These are phyloP conservation scores for Atta cephalotes DNA, from an alignment of 1,140 invertebrate species.

Conservation along the genomic window DNA sequence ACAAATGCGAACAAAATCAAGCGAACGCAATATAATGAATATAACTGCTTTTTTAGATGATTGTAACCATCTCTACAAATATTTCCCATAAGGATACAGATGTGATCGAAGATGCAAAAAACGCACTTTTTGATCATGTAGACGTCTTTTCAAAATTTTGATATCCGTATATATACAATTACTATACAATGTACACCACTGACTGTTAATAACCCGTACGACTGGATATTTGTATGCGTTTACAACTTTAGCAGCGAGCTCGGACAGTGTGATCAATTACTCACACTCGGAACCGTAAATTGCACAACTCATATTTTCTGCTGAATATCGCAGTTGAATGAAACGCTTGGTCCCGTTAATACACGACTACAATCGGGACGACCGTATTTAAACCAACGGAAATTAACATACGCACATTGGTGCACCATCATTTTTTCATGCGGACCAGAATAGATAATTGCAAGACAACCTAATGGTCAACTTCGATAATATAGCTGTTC, in stretches of 20 bases:
- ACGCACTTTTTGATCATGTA: conserved; percentile 56
- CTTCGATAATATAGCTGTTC: conserved; percentile 32
- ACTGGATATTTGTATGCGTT: conserved; percentile 72
- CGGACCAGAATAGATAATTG: conserved; percentile 60
- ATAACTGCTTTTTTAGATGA: neutral
- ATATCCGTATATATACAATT: conserved; percentile 70
- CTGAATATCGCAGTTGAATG: conserved; percentile 6
- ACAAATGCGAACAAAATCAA: conserved; percentile 13
- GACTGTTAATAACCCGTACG: conserved; percentile 39
- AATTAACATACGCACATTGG: conserved; percentile 36
- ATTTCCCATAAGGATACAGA: neutral
- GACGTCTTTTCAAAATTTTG: conserved; percentile 73
- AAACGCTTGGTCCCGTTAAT: conserved; percentile 18
- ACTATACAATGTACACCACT: conserved; percentile 69
- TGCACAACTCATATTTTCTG: conserved; percentile 30
- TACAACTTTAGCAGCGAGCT: conserved; percentile 64
- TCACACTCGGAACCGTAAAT: conserved; percentile 45
- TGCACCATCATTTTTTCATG: conserved; percentile 48
- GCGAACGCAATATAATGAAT: neutral
- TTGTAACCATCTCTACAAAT: conserved; percentile 10
- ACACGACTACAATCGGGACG: neutral
- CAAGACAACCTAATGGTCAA: conserved; percentile 24
- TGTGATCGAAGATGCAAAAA: conserved; percentile 17
- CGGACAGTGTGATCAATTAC: conserved; percentile 38
- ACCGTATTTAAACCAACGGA: conserved; percentile 5